phyloP scores from a whole-genome alignment of 2,888 invertebrate genomes.

The Chirona hameri region DNA sequence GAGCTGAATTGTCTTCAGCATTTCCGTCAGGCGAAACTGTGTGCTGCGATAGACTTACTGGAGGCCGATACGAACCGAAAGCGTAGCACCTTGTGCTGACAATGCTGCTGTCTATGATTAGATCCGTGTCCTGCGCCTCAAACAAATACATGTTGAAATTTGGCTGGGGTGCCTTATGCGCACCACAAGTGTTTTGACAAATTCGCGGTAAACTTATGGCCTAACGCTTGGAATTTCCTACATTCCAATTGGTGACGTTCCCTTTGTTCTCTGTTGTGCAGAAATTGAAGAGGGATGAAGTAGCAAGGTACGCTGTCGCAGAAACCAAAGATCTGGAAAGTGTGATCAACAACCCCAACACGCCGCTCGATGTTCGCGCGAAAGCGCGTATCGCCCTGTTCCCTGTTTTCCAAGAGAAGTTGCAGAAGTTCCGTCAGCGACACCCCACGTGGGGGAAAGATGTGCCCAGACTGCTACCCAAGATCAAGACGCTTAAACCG shows the following conservation, averaged over 20 bases:
- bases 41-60: not conserved
- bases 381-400: not conserved
- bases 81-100: too few relatives aligned
- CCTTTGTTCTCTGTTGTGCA: not conserved
- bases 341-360: not conserved
- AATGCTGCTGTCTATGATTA: too few relatives aligned
- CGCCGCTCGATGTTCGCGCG: not conserved
- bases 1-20: too few relatives aligned
- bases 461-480: not conserved
- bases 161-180: not conserved
- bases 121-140: too few relatives aligned
- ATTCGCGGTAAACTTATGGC: not conserved
- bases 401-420: not conserved
- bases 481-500: not conserved
- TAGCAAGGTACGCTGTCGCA: not conserved
- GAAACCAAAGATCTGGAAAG: not conserved
- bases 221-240: not conserved
- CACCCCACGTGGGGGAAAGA: not conserved
- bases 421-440: not conserved
- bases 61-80: not conserved
- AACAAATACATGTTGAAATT: too few relatives aligned
- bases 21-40: too few relatives aligned
- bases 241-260: not conserved
- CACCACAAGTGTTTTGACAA: not conserved
- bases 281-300: not conserved